Conservation (phyloP, 2,797 vertebrate genomes). For the Hypotaenidia okinawae region DNA sequence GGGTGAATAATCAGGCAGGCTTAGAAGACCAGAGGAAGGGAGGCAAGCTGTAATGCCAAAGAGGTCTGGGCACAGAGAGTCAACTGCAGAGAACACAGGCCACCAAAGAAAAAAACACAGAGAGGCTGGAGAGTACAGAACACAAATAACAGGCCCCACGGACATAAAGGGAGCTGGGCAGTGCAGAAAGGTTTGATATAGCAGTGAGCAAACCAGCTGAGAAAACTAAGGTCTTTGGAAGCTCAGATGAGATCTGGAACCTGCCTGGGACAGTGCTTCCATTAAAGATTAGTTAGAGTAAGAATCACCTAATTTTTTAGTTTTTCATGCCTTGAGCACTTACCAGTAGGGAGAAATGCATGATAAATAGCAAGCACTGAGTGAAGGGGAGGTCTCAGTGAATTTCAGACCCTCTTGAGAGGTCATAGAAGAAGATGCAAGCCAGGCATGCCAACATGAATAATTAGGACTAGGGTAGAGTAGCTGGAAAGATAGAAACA, state of each 20-base stretch:
- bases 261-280: not conserved
- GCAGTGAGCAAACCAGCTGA: not conserved
- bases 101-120: not conserved
- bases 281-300: not conserved
- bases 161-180: not conserved
- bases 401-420: not conserved
- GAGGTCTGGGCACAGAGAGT: slow-evolving; percentile 34
- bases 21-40: slow-evolving; percentile 10
- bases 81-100: not conserved
- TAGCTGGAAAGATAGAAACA: not conserved
- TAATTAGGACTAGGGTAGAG: not conserved
- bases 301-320: not conserved
- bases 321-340: not conserved
- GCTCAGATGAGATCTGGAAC: not conserved
- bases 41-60: slow-evolving; percentile 1
- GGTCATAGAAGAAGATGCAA: not conserved
- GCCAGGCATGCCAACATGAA: not conserved
- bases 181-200: not conserved
- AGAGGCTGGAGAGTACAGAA: slow-evolving; percentile 19
- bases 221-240: not conserved
- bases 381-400: not conserved
- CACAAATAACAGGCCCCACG: not conserved
- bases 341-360: not conserved
- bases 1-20: not conserved
- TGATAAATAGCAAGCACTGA: not conserved